phyloP scores from a whole-genome alignment of 2,797 vertebrate genomes.

The Calcarius lapponicus region DNA sequence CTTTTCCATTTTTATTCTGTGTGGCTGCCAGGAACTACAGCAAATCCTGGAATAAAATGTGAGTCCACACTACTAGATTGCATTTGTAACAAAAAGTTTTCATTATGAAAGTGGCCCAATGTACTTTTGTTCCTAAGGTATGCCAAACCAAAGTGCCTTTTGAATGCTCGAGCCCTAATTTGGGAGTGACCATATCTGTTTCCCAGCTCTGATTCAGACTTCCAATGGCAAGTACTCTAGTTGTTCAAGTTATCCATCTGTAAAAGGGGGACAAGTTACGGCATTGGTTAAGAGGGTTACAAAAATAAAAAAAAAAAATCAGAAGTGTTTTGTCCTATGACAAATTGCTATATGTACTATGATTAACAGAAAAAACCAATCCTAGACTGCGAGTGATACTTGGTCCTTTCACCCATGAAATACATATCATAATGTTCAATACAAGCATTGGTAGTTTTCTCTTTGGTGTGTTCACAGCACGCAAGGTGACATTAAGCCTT shows the following conservation, averaged over 20 bases:
- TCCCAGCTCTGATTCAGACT: not conserved
- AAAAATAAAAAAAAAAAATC: not conserved
- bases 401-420: not conserved
- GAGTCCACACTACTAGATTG: not conserved
- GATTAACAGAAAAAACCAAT: not conserved
- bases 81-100: not conserved
- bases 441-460: not conserved
- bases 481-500: not conserved
- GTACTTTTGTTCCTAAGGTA: not conserved
- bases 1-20: not conserved
- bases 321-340: not conserved
- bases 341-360: not conserved
- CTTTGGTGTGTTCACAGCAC: fast-evolving
- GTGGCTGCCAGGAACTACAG: not conserved
- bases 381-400: not conserved
- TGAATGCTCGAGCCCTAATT: not conserved
- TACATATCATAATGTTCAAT: not conserved
- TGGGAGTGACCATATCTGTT: not conserved
- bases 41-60: not conserved
- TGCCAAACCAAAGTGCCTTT: not conserved
- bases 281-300: not conserved
- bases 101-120: not conserved
- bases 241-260: not conserved
- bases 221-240: not conserved
- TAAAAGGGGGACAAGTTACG: not conserved